A percentile compares a stretch with the other conserved stretches of the same genome.
Conservation (phyloP, 2,113 vertebrate genomes). For the Phalacrocorax pelagicus region DNA sequence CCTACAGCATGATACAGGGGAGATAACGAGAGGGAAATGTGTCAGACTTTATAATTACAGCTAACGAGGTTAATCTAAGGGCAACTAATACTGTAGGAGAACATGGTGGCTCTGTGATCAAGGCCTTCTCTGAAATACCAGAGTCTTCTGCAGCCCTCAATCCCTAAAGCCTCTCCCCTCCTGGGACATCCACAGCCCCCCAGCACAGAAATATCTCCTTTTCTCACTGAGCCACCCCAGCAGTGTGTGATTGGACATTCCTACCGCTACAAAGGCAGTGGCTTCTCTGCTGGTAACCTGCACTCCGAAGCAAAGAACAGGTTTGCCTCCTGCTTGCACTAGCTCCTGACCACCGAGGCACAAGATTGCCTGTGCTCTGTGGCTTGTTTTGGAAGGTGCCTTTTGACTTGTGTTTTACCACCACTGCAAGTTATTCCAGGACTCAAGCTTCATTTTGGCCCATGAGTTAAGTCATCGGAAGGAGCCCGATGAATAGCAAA, state of each 20-base stretch:
- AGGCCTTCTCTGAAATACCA: background rate
- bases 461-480: background rate
- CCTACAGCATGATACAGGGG: background rate
- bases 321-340: background rate
- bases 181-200: background rate
- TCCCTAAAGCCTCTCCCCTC: background rate
- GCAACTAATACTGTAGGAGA: constrained; percentile 7
- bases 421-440: background rate
- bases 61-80: constrained; percentile 44
- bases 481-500: background rate
- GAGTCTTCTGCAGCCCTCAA: background rate
- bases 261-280: background rate
- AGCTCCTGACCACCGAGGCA: background rate
- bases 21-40: constrained; percentile 16
- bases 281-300: background rate
- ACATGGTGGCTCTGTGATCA: background rate
- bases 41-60: constrained; percentile 40
- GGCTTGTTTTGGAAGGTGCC: background rate
- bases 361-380: fast-evolving
- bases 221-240: background rate
- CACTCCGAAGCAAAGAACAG: background rate
- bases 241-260: background rate
- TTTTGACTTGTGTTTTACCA: background rate
- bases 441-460: background rate
- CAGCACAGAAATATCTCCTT: background rate